Percentiles rank a stretch among this genome's conserved stretches.
Conservation (phyloP, 2,113 vertebrate species). For the Micromys minutus region DNA sequence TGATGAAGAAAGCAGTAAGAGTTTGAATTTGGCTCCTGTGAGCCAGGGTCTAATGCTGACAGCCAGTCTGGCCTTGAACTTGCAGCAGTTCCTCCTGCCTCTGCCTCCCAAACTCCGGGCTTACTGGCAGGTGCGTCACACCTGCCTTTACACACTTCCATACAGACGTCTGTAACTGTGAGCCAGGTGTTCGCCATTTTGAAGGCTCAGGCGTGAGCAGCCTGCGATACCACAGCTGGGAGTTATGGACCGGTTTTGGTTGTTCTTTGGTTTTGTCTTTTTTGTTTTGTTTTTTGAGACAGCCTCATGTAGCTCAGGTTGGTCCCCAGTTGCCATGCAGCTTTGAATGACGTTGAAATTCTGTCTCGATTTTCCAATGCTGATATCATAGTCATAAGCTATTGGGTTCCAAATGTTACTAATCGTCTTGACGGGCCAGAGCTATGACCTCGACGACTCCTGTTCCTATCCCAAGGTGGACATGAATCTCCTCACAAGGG, state of each 20-base stretch:
- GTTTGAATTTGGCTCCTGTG: background rate
- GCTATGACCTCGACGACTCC: background rate
- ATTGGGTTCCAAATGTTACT: background rate
- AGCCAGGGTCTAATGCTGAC: background rate
- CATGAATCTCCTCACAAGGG: background rate
- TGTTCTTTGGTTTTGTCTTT: background rate
- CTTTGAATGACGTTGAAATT: background rate
- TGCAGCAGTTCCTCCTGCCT: background rate
- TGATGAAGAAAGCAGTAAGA: background rate
- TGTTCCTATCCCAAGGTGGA: background rate
- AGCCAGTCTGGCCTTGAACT: background rate
- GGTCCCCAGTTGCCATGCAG: background rate
- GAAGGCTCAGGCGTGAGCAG: background rate
- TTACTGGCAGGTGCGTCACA: background rate
- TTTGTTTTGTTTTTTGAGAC: background rate
- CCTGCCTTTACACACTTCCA: background rate
- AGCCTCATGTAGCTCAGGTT: background rate
- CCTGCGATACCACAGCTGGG: background rate
- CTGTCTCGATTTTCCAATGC: background rate
- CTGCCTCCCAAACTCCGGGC: background rate
- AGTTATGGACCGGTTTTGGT: background rate
- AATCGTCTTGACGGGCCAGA: slow-evolving; percentile 10
- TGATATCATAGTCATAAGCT: background rate
- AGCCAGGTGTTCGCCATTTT: background rate
- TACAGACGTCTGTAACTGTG: background rate